Base-by-base conservation (phyloP, 2,113 vertebrate genomes). In the Phalacrocorax aristotelis region DNA sequence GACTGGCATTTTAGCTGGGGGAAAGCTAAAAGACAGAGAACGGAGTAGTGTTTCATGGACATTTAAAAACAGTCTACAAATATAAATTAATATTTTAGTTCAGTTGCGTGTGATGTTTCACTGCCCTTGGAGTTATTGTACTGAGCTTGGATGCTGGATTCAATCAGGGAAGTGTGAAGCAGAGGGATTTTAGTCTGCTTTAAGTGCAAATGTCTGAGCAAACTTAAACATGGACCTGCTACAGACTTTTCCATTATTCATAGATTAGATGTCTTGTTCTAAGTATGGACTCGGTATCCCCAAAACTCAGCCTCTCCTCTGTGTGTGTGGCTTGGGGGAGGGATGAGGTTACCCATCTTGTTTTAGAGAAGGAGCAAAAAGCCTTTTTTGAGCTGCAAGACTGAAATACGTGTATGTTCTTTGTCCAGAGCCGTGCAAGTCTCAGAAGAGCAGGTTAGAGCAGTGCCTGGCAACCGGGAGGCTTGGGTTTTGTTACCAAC, bases 151-250 rank as follows among this genome's bases (percentile, higher is more conserved):
- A 84, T 71, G 77, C 40, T 62, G 80, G 46, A 57, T 95, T 93
- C 83, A 92, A 30, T 77, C 48, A 64, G 65, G 61, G 57, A 69
- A 82, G 83, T 78, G 74, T 62, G 94, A 93, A 89, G 54, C 88
- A 83, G 27, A 19, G 49, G 89, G 83, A 78, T 81, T 82, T 90
- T 66, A 74, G 49, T 15, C 78, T 75, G 71, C 89, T 93, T 76
- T 83, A 89, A 72, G 90, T 81, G 81, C 79, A 89, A 93, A 93
- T 87, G 81, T 87, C 80, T 92, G 72, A 74, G 76, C 71, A 66
- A 87, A 92, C 57, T 85, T 83, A 60, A 40, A 30, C 11, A 19
- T 7, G 51, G 69, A 92, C 46, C 74, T 96, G 93, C 85, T 44
- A 11, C 20, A 34, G 80, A 19, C 65, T 91, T 40, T 46, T 93